Evolutionary conservation across 2,113 vertebrate genomes (phyloP).

Genomic region (Chloropsis hardwickii): DNA sequence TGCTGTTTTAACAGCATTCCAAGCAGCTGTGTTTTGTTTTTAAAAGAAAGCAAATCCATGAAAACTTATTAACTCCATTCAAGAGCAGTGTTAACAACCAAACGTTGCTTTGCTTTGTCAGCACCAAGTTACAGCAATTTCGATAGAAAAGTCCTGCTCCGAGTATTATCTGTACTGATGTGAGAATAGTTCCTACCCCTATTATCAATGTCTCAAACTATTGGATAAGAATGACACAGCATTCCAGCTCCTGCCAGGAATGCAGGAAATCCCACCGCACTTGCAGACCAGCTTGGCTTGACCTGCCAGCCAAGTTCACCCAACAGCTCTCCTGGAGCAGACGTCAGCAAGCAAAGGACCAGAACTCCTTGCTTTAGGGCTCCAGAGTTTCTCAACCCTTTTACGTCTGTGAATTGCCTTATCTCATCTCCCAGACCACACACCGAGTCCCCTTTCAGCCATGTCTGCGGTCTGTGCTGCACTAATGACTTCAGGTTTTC

Average conservation of each 20-base stretch:
- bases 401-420: background rate
- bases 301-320: background rate
- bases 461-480: background rate
- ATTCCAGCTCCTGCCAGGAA: background rate
- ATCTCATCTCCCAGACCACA: background rate
- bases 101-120: background rate
- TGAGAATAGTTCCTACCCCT: accelerated
- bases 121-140: background rate
- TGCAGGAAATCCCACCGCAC: background rate
- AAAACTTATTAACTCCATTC: background rate
- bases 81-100: background rate
- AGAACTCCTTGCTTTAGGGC: background rate
- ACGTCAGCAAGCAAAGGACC: background rate
- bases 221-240: background rate
- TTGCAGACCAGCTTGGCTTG: background rate
- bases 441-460: background rate
- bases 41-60: background rate
- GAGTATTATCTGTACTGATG: background rate
- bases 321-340: background rate
- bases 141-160: background rate
- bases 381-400: constrained; percentile 20
- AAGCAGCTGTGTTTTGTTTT: background rate
- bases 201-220: background rate
- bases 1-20: background rate
- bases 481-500: background rate